These are phyloP conservation scores for Buteo buteo DNA, from an alignment of 2,113 vertebrate genomes.

Conservation along the genomic window DNA sequence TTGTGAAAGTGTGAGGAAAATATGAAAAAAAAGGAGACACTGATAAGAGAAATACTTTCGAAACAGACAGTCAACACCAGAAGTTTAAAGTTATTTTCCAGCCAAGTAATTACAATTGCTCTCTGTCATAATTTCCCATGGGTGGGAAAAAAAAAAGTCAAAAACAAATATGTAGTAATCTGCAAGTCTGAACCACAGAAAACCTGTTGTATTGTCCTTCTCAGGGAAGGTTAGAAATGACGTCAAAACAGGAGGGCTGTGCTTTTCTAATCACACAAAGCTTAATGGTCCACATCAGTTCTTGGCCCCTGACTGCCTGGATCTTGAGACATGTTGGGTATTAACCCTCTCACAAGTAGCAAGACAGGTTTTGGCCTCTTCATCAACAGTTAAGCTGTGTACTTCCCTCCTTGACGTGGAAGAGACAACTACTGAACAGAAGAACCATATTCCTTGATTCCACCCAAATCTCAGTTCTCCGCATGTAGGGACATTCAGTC, in stretches of 20 bases:
- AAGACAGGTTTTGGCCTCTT: background rate
- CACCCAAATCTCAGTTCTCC: background rate
- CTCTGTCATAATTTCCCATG: background rate
- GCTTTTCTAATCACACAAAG: background rate
- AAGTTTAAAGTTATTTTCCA: background rate
- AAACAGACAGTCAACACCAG: constrained; percentile 1
- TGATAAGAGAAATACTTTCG: constrained; percentile 31
- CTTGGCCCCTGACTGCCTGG: background rate
- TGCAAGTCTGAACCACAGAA: background rate
- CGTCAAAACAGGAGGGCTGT: background rate
- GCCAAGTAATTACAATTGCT: background rate
- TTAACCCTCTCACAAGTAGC: background rate
- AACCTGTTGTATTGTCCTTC: background rate
- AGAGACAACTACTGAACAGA: background rate
- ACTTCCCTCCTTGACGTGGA: background rate
- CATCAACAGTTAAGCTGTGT: background rate
- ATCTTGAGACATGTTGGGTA: background rate
- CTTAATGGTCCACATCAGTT: background rate
- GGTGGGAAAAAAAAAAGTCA: background rate
- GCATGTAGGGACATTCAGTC: background rate
- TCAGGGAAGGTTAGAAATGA: background rate
- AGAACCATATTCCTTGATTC: background rate
- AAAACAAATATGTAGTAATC: background rate
- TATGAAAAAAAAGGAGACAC: background rate
- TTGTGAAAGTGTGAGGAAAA: constrained; percentile 30